Percentiles rank a stretch among this genome's conserved stretches.
Conservation (phyloP, 2,888 invertebrate species). For the Laothoe populi region DNA sequence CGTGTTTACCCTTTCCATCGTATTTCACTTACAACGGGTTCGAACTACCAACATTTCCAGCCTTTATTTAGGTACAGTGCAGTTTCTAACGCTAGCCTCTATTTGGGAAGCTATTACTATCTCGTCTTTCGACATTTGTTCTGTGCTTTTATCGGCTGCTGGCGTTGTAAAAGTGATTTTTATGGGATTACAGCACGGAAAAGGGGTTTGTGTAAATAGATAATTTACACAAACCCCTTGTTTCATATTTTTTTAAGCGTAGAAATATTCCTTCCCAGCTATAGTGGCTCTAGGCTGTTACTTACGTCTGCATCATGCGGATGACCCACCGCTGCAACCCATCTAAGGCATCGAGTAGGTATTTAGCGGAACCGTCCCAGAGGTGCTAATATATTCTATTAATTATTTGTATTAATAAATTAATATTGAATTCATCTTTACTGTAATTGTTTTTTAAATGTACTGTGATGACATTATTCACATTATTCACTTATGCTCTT, state of each 20-base stretch:
- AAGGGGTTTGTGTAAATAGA: neutral
- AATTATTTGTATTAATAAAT: too few relatives aligned
- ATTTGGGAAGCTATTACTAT: slow-evolving; percentile 46
- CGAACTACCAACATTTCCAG: slow-evolving; percentile 2
- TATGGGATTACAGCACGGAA: neutral
- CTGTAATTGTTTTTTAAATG: too few relatives aligned
- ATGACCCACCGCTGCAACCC: too few relatives aligned
- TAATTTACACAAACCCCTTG: neutral
- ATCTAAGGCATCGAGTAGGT: too few relatives aligned
- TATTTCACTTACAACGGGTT: slow-evolving; percentile 31
- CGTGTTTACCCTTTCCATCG: slow-evolving; percentile 33
- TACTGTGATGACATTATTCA: too few relatives aligned
- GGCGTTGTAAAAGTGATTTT: slow-evolving; percentile 39
- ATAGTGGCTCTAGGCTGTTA: too few relatives aligned
- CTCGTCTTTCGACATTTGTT: slow-evolving; percentile 39
- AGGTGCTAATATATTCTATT: too few relatives aligned
- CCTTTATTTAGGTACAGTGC: slow-evolving; percentile 26
- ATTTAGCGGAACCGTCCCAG: too few relatives aligned
- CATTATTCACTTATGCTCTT: too few relatives aligned
- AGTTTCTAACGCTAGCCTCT: slow-evolving; percentile 36
- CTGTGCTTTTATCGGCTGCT: slow-evolving; percentile 39
- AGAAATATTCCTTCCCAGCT: too few relatives aligned
- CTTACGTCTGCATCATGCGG: too few relatives aligned
- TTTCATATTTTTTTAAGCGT: neutral
- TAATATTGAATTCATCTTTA: too few relatives aligned